phyloP scores from a whole-genome alignment of 2,888 invertebrate species.

The Nasonovia ribisnigri region DNA sequence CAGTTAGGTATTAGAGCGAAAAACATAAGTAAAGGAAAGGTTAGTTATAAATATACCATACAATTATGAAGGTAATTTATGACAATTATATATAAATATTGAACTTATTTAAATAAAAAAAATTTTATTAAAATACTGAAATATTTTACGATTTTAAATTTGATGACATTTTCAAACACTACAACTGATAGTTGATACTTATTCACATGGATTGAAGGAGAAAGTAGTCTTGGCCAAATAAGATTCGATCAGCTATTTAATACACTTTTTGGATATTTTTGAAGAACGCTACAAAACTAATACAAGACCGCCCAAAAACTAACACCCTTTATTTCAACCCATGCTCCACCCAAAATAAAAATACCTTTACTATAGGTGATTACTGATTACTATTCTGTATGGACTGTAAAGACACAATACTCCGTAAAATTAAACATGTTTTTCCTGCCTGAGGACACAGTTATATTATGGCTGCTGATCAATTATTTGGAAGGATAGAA shows the following conservation, averaged over 20 bases:
- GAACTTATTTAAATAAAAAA: too few species aligned
- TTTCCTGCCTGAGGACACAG: background rate
- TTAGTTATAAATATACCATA: too few species aligned
- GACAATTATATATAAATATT: too few species aligned
- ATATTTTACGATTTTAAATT: too few species aligned
- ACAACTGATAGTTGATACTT: background rate
- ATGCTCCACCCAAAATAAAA: background rate
- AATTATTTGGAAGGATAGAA: background rate
- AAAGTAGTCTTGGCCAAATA: slow-evolving; percentile 50
- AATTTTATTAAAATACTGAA: too few species aligned
- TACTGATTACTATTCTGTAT: background rate
- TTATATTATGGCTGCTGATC: background rate
- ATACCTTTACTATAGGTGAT: background rate
- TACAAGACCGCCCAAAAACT: background rate
- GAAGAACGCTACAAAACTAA: background rate
- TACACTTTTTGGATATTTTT: slow-evolving; percentile 43
- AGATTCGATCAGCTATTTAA: slow-evolving; percentile 40
- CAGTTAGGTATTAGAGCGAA: too few species aligned
- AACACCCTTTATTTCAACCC: background rate
- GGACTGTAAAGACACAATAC: slow-evolving; percentile 42
- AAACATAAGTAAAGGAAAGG: too few species aligned
- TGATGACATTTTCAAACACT: too few species aligned
- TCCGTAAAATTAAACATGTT: slow-evolving; percentile 11
- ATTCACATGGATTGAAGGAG: slow-evolving; percentile 31
- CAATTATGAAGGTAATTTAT: too few species aligned